Evolutionary conservation across 2,888 invertebrate genomes (phyloP).

Genomic region (Bombylius major): DNA sequence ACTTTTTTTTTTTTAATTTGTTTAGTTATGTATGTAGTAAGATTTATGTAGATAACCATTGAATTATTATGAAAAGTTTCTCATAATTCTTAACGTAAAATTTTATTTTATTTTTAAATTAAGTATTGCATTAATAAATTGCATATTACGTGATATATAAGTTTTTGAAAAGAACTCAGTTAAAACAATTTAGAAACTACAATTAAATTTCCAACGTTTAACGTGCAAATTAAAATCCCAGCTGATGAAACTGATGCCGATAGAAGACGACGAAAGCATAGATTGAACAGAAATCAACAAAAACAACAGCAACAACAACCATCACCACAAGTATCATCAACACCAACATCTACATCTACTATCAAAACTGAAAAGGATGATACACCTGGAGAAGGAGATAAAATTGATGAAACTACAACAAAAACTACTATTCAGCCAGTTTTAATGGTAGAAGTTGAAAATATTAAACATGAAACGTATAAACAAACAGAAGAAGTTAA

Average conservation of each 20-base stretch:
- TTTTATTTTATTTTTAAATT: too few relatives aligned
- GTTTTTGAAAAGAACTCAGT: too few relatives aligned
- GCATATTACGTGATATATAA: too few relatives aligned
- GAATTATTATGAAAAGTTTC: too few relatives aligned
- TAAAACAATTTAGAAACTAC: slow-evolving; percentile 42
- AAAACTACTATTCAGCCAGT: slow-evolving; percentile 39
- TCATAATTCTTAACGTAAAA: too few relatives aligned
- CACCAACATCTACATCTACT: neutral
- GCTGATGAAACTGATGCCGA: slow-evolving; percentile 59
- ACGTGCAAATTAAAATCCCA: slow-evolving; percentile 68
- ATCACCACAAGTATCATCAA: neutral
- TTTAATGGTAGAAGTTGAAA: slow-evolving; percentile 90
- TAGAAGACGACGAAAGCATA: slow-evolving; percentile 20
- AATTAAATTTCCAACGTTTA: slow-evolving; percentile 72
- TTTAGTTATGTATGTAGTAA: too few relatives aligned
- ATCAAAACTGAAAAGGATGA: neutral
- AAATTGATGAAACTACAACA: slow-evolving; percentile 31
- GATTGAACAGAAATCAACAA: neutral
- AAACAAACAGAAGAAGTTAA: slow-evolving; percentile 90
- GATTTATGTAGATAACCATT: too few relatives aligned
- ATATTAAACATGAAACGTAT: slow-evolving; percentile 78
- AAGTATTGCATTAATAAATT: too few relatives aligned
- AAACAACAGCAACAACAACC: too few relatives aligned
- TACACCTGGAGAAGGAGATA: too few relatives aligned
- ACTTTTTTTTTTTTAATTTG: too few relatives aligned